These are phyloP conservation scores for Grantiella picta DNA, from an alignment of 2,113 vertebrate species.

Conservation along the genomic window DNA sequence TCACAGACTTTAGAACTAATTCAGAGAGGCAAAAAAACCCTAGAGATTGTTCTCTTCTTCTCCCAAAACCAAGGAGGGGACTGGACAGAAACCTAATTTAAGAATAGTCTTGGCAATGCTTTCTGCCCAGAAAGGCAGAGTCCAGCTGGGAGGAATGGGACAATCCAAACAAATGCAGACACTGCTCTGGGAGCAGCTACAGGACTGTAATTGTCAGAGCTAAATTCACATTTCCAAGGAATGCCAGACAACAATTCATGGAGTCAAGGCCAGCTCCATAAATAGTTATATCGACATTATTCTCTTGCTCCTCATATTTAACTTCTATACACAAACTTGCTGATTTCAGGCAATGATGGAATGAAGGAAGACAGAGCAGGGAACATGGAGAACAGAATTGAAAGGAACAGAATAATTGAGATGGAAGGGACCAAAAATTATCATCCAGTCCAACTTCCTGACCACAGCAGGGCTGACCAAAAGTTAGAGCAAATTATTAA, in stretches of 20 bases:
- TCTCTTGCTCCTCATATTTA: neutral
- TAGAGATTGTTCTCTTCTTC: neutral
- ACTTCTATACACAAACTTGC: neutral
- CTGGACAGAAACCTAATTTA: neutral
- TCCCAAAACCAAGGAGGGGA: neutral
- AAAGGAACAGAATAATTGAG: neutral
- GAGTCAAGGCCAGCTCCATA: neutral
- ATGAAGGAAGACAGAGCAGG: neutral
- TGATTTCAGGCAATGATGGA: neutral
- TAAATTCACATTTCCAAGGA: neutral
- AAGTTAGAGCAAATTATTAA: neutral
- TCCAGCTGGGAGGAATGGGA: neutral
- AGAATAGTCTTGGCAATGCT: neutral
- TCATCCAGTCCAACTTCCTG: neutral
- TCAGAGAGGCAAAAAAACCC: accelerated
- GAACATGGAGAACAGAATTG: accelerated
- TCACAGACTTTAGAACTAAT: neutral
- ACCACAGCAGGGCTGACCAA: neutral
- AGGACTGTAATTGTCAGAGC: neutral
- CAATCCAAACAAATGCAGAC: neutral
- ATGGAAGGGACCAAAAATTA: neutral
- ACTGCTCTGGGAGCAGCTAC: neutral
- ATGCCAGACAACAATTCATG: accelerated
- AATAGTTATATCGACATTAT: neutral
- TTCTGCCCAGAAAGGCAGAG: neutral